A percentile compares a stretch with the other conserved stretches of the same genome.
phyloP scores from a whole-genome alignment of 2,113 vertebrate genomes.

The Cynoglossus semilaevis region DNA sequence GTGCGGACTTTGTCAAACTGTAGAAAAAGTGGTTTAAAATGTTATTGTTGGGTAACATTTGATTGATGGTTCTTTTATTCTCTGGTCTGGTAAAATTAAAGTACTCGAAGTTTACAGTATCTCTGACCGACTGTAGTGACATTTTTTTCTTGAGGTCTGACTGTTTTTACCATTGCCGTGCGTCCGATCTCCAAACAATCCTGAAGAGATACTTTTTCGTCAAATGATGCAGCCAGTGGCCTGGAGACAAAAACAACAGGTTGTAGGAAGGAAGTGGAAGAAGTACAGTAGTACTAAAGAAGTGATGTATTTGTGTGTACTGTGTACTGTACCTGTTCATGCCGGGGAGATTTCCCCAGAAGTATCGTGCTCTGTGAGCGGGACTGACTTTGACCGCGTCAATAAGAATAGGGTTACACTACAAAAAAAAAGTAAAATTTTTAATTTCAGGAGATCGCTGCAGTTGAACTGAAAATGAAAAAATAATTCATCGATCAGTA shows the following conservation, averaged over 20 bases:
- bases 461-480: neutral
- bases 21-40: slow-evolving; percentile 33
- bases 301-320: neutral
- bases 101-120: too few species aligned
- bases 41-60: too few species aligned
- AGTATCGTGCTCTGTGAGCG: slow-evolving; percentile 89
- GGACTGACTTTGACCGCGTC: slow-evolving; percentile 91
- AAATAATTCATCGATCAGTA: neutral
- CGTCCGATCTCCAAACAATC: slow-evolving; percentile 85
- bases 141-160: neutral
- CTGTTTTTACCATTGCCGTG: slow-evolving; percentile 78
- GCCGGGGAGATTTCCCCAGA: slow-evolving; percentile 95
- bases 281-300: neutral
- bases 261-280: neutral
- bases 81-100: too few species aligned
- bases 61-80: too few species aligned
- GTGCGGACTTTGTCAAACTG: slow-evolving; percentile 88
- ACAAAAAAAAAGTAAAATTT: slow-evolving; percentile 16
- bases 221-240: slow-evolving; percentile 75
- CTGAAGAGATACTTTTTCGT: slow-evolving; percentile 81
- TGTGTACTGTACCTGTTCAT: slow-evolving; percentile 85
- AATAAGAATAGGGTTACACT: slow-evolving; percentile 93
- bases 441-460: neutral
- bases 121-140: neutral
- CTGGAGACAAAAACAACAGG: slow-evolving; percentile 54